Percentiles rank a stretch among this genome's conserved stretches.
phyloP scores from a whole-genome alignment of 2,113 vertebrate genomes.

The Calyptomena viridis region DNA sequence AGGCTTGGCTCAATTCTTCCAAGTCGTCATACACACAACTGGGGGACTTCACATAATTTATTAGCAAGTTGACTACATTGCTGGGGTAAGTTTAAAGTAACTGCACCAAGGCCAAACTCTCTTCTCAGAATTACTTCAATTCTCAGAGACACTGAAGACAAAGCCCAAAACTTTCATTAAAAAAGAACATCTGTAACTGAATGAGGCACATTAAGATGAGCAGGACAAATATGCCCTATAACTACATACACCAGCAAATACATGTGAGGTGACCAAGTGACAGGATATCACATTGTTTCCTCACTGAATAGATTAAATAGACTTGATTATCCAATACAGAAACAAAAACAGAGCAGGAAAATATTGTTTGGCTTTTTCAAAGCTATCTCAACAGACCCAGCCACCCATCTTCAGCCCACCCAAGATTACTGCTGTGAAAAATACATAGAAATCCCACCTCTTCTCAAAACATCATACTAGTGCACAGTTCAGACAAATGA shows the following conservation, averaged over 20 bases:
- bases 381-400: neutral
- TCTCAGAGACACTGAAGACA: neutral
- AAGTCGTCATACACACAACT: neutral
- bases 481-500: neutral
- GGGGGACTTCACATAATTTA: neutral
- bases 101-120: neutral
- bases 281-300: neutral
- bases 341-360: neutral
- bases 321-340: neutral
- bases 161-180: neutral
- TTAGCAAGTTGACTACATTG: neutral
- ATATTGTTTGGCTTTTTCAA: neutral
- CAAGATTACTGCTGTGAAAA: neutral
- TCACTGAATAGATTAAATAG: neutral
- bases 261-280: neutral
- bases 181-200: neutral
- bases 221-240: neutral
- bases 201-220: neutral
- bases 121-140: neutral
- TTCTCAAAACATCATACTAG: neutral
- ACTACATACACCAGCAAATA: rapidly evolving
- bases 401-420: neutral
- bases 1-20: neutral
- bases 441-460: neutral
- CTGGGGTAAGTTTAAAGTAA: neutral